A percentile compares a stretch with the other conserved stretches of the same genome.
phyloP scores from a whole-genome alignment of 2,113 vertebrate species.

The Euleptes europaea region DNA sequence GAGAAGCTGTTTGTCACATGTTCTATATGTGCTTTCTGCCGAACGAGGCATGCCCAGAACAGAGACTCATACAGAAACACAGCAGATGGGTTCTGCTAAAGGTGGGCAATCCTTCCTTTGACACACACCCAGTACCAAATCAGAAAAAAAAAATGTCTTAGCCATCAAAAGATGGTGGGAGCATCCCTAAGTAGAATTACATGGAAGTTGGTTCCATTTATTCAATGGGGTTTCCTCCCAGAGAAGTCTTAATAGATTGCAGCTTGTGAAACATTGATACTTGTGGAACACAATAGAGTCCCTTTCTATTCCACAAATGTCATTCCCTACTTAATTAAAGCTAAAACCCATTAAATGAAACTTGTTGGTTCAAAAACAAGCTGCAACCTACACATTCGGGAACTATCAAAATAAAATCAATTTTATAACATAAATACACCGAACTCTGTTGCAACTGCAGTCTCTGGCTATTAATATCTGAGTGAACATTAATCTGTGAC shows the following conservation, averaged over 20 bases:
- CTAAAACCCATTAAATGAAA: background rate
- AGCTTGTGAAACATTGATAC: too few species aligned
- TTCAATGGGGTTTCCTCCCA: too few species aligned
- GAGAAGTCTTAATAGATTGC: too few species aligned
- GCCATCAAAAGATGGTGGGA: too few species aligned
- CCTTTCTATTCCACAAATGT: too few species aligned
- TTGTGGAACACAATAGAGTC: background rate
- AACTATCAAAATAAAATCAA: background rate
- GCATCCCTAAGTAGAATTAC: too few species aligned
- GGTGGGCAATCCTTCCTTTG: too few species aligned
- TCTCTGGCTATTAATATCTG: background rate
- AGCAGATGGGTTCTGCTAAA: background rate
- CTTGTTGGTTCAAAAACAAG: background rate
- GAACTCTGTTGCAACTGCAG: background rate
- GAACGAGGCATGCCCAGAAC: background rate
- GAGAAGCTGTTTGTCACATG: background rate
- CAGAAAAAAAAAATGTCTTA: background rate
- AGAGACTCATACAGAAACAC: background rate
- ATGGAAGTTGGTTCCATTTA: too few species aligned
- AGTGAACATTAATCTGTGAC: background rate
- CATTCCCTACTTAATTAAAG: background rate
- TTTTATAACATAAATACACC: background rate
- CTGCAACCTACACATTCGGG: background rate
- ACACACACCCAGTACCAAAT: background rate
- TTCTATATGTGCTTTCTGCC: background rate